Conservation (phyloP, 2,888 invertebrate genomes). For the Brenthis daphne region DNA sequence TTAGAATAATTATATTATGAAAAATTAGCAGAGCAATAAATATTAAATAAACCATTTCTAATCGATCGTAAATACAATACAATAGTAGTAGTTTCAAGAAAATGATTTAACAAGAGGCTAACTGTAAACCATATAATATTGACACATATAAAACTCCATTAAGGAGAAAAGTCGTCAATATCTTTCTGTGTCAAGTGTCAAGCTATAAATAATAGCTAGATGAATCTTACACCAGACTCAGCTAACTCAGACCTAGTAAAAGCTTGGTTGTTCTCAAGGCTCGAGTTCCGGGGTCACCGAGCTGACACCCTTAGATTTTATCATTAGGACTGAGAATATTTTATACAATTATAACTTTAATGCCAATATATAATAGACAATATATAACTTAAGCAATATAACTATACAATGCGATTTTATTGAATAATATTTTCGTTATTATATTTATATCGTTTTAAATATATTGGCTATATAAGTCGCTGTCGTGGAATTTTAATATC, state of each 20-base stretch:
- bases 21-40: neutral
- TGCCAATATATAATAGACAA: neutral
- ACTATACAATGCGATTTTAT: neutral
- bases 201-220: constrained; percentile 33
- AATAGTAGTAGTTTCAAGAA: no score
- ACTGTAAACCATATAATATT: constrained; percentile 5
- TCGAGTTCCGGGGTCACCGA: constrained; percentile 55
- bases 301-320: constrained; percentile 30
- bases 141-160: constrained; percentile 18
- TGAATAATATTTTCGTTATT: neutral
- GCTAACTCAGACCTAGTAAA: constrained; percentile 37
- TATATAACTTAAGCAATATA: neutral
- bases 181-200: constrained; percentile 30
- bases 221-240: constrained; percentile 31
- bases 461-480: no score
- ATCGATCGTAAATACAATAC: no score
- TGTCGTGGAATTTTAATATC: no score
- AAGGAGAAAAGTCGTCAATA: constrained; percentile 26
- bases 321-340: constrained; percentile 17
- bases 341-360: constrained; percentile 1
- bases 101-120: neutral
- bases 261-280: constrained; percentile 45
- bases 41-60: neutral
- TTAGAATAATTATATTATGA: no score
- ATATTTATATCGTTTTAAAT: no score